Evolutionary conservation across 64 coral and sea anemone species (phyloP), one percentile per base, ranked within the genome.

Genomic region (Stylophora pistillata): DNA sequence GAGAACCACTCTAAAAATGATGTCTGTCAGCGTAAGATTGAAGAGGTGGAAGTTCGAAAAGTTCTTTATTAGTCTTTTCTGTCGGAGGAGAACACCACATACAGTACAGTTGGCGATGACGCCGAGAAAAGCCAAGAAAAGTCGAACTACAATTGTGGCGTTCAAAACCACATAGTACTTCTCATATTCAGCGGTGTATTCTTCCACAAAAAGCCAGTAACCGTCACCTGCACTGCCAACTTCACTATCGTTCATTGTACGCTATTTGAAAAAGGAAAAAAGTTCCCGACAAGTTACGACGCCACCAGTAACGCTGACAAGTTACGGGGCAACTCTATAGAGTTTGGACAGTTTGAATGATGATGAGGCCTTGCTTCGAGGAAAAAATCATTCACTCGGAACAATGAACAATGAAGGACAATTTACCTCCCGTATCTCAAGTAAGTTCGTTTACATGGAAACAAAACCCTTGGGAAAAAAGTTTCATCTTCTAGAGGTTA

Each of bases 41-140:
- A 78, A 78, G 12, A 78, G 75, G 15, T 78, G 75, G 56, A 78
- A 78, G n/a, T 56, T 78, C 26, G 75, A 78, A 56, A 78, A 78
- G 75, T 78, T 78, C 53, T 78, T 78, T 14, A 55, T 10, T 5
- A 78, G 47, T 25, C 75, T 52, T 56, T 78, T 78, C 75, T 78
- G n/a, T 16, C 75, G 53, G 27, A 78, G 75, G 21, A 78, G 53
- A 56, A 78, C 52, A 26, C 75, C 75, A 47, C 75, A 78, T 29
- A 78, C 34, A 55, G 53, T 56, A 53, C 21, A 56, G 53, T 78
- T 56, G 1, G 75, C 75, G 21, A 78, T 52, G 53, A 78, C 53
- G 4, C 75, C 75, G 7, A 57, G 12, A 20, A 56, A 20, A 15
- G 75, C 75, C 53, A 78, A 55, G 21, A 56, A 25, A 21, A 78